A percentile compares a stretch with the other conserved stretches of the same genome.
Evolutionary conservation across 2,888 invertebrate species (phyloP).

Genomic region (Caenorhabditis sp.): DNA sequence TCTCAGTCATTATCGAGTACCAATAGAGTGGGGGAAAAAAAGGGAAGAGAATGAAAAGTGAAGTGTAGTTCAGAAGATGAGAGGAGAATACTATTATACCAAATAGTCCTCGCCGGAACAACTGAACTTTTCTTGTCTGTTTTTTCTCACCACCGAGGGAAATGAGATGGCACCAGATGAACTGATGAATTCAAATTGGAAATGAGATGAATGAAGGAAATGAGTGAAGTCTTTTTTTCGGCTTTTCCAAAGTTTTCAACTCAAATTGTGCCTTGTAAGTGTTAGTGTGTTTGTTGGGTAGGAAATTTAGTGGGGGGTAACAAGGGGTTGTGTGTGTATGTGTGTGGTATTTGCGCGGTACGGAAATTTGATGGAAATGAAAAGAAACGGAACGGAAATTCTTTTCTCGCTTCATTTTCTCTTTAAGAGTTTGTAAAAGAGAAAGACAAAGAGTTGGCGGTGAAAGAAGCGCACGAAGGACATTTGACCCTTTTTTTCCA

Average conservation of each 20-base stretch:
- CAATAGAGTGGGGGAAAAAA: constrained; percentile 11
- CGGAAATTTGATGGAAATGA: constrained; percentile 53
- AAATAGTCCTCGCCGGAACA: constrained; percentile 1
- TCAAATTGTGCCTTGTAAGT: constrained; percentile 23
- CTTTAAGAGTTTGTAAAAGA: no score
- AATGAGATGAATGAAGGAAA: constrained; percentile 28
- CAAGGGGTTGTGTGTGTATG: constrained; percentile 1
- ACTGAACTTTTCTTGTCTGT: constrained; percentile 14
- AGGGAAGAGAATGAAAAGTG: background rate
- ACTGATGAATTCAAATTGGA: constrained; percentile 33
- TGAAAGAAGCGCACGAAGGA: constrained; percentile 19
- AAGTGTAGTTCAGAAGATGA: constrained; percentile 4
- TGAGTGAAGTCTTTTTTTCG: constrained; percentile 26
- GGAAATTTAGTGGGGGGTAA: background rate
- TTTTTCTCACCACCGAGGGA: background rate
- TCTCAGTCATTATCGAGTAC: constrained; percentile 38
- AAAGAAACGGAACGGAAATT: constrained; percentile 37
- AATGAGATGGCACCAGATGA: background rate
- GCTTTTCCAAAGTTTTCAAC: constrained; percentile 36
- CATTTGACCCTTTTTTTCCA: constrained; percentile 25
- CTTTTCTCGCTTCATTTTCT: constrained; percentile 14
- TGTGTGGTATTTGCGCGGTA: constrained; percentile 25
- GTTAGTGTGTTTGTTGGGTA: constrained; percentile 7
- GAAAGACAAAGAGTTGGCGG: background rate
- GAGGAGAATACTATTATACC: constrained; percentile 1